Conservation (phyloP, 2,113 vertebrate genomes). For the Coptodon bakossiorum region DNA sequence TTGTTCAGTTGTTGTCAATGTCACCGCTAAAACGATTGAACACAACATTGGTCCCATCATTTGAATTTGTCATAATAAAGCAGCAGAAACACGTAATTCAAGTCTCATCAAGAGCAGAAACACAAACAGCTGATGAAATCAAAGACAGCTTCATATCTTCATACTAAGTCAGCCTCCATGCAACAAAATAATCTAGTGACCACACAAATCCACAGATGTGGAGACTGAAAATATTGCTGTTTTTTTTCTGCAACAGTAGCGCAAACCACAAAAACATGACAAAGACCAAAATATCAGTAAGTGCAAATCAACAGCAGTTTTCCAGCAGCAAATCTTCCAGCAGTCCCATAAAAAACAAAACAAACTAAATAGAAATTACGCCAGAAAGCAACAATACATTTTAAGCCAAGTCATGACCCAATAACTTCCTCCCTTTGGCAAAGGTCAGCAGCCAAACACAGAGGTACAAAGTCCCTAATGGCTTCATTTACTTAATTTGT, state of each 20-base stretch:
- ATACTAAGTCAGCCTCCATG: background rate
- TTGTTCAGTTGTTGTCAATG: conserved; percentile 13
- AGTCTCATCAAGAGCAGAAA: background rate
- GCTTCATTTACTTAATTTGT: background rate
- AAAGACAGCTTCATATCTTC: background rate
- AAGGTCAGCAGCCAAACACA: background rate
- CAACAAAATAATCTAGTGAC: background rate
- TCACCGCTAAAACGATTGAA: conserved; percentile 29
- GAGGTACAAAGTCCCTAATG: background rate
- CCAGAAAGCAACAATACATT: background rate
- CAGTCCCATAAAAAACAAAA: background rate
- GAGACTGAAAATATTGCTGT: background rate
- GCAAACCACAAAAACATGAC: background rate
- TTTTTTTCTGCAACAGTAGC: background rate
- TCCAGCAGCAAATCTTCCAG: background rate
- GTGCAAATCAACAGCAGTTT: background rate
- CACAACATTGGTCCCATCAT: background rate
- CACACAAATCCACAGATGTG: background rate
- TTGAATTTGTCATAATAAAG: background rate
- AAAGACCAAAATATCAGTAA: background rate
- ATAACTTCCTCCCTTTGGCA: background rate
- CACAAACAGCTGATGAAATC: background rate
- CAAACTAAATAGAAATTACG: background rate
- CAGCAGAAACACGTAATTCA: background rate
- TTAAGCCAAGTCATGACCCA: background rate